These are phyloP conservation scores for Aphaenogaster floridana DNA, from an alignment of 1,140 invertebrate genomes.

Conservation along the genomic window DNA sequence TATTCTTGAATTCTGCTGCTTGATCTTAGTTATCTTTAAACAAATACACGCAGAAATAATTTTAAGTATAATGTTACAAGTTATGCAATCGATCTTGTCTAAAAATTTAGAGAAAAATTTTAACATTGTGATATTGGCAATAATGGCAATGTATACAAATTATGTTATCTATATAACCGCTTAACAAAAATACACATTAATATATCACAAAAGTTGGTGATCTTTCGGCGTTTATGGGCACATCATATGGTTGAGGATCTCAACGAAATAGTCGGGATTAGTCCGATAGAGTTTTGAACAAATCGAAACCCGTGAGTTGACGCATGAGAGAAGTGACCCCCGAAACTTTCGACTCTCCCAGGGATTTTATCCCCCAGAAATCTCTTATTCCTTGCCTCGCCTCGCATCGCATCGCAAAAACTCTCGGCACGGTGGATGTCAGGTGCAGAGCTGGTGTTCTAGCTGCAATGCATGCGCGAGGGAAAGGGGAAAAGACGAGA, in stretches of 20 bases:
- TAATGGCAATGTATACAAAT: neutral
- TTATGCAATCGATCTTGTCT: neutral
- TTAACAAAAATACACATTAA: neutral
- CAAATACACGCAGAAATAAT: neutral
- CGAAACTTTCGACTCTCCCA: constrained; percentile 67
- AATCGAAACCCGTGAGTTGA: constrained; percentile 31
- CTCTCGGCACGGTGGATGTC: constrained; percentile 59
- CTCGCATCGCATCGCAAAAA: constrained; percentile 64
- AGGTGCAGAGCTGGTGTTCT: constrained; percentile 61
- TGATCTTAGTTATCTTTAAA: neutral
- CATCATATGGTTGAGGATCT: constrained; percentile 19
- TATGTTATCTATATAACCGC: neutral
- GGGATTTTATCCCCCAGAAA: constrained; percentile 72
- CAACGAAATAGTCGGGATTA: neutral
- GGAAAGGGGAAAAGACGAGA: neutral
- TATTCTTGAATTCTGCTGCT: neutral
- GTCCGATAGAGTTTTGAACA: constrained; percentile 50
- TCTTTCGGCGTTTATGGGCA: neutral
- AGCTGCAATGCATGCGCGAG: constrained; percentile 39
- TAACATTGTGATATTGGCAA: neutral
- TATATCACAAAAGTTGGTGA: neutral
- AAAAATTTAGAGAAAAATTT: neutral
- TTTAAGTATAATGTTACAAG: constrained; percentile 7
- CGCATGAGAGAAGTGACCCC: constrained; percentile 23
- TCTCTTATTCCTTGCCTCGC: constrained; percentile 71